Base-by-base conservation (phyloP, 2,797 vertebrate species). In the Semaprochilodus insignis region DNA sequence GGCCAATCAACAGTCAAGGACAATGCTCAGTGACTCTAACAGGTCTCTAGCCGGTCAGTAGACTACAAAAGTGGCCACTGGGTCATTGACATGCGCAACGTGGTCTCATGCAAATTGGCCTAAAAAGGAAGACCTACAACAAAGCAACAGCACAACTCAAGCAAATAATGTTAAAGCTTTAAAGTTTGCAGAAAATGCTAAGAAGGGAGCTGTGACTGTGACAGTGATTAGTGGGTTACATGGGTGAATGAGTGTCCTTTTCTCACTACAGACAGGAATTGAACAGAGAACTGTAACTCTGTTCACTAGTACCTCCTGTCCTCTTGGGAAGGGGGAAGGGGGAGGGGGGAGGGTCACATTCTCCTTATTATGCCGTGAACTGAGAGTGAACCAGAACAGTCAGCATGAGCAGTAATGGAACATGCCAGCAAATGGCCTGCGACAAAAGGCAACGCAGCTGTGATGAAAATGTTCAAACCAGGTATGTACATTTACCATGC, bases 11-110 rank as follows among this genome's bases (percentile, higher is more conserved):
- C 21, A 70, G 67, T 6, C 67, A 70, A 59, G 31, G 52, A 21
- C 27, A 59, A 1, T 16, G 51, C 19, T 55, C 10, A n/a, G 54
- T 79, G 48, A 83, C 80, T 73, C 69, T 83, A 86, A 54, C n/a
- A 6, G 55, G 93, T 5, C 40, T 48, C 19, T 11, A 11, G 34
- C 65, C 36, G n/a, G 34, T 96, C 96, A 96, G 94, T 95, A 55
- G 51, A 15, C 51, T 74, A 96, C 94, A 82, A 94, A 87, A 96
- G 95, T 94, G 92, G 92, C 55, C 76, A 78, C 77, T 82, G 81
- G 74, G 92, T 95, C 85, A 95, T 97, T 96, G 90, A 95, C 88
- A 97, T 96, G 96, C 96, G 90, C 88, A 89, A 91, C 93, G 85
- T 86, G 92, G 75, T 85, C 87, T 81, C 40, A 59, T 55, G 25